phyloP scores from a whole-genome alignment of 2,113 vertebrate species.

The Cottus gobio region DNA sequence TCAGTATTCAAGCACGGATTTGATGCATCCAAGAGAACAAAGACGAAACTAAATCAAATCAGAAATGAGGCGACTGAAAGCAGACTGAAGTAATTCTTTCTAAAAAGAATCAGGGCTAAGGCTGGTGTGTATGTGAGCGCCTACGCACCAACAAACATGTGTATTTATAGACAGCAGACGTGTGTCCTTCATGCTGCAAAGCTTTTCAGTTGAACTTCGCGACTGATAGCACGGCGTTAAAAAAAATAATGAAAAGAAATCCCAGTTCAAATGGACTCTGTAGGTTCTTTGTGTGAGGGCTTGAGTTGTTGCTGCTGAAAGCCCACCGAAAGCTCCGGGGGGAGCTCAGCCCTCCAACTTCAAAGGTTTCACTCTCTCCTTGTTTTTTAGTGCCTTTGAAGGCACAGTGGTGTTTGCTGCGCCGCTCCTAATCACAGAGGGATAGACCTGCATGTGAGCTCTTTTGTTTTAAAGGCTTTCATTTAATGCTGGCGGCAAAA shows the following conservation, averaged over 20 bases:
- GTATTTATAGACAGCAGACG: slow-evolving; percentile 4
- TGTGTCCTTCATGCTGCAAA: slow-evolving; percentile 40
- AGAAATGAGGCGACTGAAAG: slow-evolving; percentile 4
- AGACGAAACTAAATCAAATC: not conserved
- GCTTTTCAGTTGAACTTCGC: slow-evolving; percentile 30
- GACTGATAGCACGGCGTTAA: slow-evolving; percentile 8
- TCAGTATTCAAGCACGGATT: not conserved
- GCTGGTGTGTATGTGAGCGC: not conserved
- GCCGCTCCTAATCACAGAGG: slow-evolving; percentile 45
- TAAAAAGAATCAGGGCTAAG: not conserved
- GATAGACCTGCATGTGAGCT: slow-evolving; percentile 24
- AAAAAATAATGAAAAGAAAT: not conserved
- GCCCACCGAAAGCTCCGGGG: slow-evolving; percentile 46
- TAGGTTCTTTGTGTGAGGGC: slow-evolving; percentile 51
- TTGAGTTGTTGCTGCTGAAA: slow-evolving; percentile 30
- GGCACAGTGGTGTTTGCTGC: slow-evolving; percentile 57
- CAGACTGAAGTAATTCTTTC: not conserved
- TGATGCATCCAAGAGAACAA: not conserved
- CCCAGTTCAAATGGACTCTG: slow-evolving; percentile 53
- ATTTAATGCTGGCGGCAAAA: slow-evolving; percentile 20
- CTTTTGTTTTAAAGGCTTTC: slow-evolving; percentile 59
- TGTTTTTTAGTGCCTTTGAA: slow-evolving; percentile 60
- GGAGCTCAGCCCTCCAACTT: slow-evolving; percentile 58
- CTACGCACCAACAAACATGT: not conserved
- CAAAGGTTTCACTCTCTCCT: slow-evolving; percentile 64